Base-by-base conservation (phyloP, 2,797 vertebrate species). In the Microchirus variegatus region DNA sequence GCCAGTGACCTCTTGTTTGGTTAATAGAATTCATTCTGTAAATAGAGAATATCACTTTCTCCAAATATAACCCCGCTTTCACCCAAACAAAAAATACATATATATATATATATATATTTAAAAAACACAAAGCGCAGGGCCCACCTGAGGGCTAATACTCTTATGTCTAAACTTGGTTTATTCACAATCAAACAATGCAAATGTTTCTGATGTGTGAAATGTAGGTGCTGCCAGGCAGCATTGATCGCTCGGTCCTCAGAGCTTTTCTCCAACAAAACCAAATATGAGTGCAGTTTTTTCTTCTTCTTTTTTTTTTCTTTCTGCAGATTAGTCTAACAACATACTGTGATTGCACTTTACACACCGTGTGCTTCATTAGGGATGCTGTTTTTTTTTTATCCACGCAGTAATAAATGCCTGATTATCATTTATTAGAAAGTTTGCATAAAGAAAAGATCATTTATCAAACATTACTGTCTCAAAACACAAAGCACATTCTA, bases 21-120 rank as follows among this genome's bases (percentile, higher is more conserved):
- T 90, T 92, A 89, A 91, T 87, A 85, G 78, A 89, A 91, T 90
- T 89, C 86, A 90, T 85, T 87, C 84, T 73, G 70, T 82, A 85
- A 87, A 90, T 87, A 82, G 82, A 82, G 72, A 77, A 83, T 82
- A 87, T 86, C 82, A 86, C 78, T 87, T 78, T 71, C 59, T 75
- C 70, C 58, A 64, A 88, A 84, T 82, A 84, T 86, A 82, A 85
- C 77, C 78, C 75, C 72, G 64, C 63, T 83, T 78, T 73, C 73
- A 82, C 81, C 74, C 66, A 61, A 71, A 83, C 67, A 71, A 55
- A 78, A 78, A 60, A 47, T 19, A 18, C 12, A 26, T 0, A 15
- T 11, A 41, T 41, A 68, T 44, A 75, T 73, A 76, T 61, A 69
- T 77, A 81, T 53, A 45, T 62, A 64, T 73, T 64, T 50, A 58